phyloP scores from a whole-genome alignment of 2,797 vertebrate species.

The Bucorvus abyssinicus region DNA sequence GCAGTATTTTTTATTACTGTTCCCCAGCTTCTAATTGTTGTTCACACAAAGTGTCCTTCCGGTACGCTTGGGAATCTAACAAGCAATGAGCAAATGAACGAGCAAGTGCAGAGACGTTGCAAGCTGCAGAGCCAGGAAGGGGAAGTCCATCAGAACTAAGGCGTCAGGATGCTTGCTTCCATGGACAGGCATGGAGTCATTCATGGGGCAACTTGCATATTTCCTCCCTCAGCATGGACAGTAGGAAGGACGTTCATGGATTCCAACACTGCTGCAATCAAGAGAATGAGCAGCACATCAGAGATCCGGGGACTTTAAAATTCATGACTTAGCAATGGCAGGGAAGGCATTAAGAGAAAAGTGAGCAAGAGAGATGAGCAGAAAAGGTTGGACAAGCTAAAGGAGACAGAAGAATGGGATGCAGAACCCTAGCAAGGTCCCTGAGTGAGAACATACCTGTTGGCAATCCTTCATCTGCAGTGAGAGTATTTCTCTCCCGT shows the following conservation, averaged over 20 bases:
- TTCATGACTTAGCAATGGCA: background rate
- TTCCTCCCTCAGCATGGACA: background rate
- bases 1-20: background rate
- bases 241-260: background rate
- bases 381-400: background rate
- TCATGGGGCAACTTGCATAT: background rate
- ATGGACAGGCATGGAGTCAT: background rate
- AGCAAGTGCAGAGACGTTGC: background rate
- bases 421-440: background rate
- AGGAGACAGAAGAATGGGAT: background rate
- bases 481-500: background rate
- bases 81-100: background rate
- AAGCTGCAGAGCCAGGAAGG: background rate
- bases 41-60: background rate
- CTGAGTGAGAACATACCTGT: background rate
- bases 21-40: background rate
- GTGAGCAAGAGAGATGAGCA: background rate
- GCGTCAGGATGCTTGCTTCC: background rate
- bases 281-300: background rate
- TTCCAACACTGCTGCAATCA: background rate
- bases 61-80: accelerated
- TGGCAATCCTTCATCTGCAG: background rate
- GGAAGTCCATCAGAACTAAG: background rate
- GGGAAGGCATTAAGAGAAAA: background rate
- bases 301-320: background rate